Evolutionary conservation across 2,888 invertebrate genomes (phyloP).

Genomic region (Brachynemurus nebulosus): DNA sequence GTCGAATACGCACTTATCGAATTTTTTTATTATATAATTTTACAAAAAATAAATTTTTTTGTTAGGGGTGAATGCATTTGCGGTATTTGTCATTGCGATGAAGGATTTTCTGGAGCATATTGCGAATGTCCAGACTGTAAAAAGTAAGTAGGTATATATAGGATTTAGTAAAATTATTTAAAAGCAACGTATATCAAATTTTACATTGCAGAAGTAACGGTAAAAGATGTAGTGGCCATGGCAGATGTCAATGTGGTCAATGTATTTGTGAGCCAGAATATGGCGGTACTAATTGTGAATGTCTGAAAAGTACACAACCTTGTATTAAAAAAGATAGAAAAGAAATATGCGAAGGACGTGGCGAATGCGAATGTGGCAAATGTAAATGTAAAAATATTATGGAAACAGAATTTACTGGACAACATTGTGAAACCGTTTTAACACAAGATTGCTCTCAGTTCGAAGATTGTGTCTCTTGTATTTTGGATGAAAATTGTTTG

Average conservation of each 20-base stretch:
- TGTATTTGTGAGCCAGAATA: constrained; percentile 52
- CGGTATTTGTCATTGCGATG: constrained; percentile 56
- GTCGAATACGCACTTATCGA: not conserved
- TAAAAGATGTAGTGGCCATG: constrained; percentile 44
- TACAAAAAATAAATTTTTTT: constrained; percentile 7
- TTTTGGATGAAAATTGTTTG: not conserved
- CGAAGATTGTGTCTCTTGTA: constrained; percentile 1
- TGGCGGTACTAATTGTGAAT: constrained; percentile 44
- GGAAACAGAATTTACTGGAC: not conserved
- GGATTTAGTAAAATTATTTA: constrained; percentile 3
- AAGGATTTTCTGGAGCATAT: constrained; percentile 40
- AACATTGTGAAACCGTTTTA: not conserved
- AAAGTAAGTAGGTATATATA: constrained; percentile 26
- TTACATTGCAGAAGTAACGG: constrained; percentile 23
- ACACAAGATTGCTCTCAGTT: not conserved
- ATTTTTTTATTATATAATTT: not conserved
- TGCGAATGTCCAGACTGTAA: constrained; percentile 49
- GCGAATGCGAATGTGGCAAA: constrained; percentile 60
- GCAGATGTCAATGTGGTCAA: constrained; percentile 59
- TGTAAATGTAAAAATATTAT: not conserved
- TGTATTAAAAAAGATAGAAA: constrained; percentile 39
- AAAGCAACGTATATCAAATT: constrained; percentile 2
- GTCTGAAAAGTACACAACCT: constrained; percentile 33
- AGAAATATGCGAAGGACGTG: constrained; percentile 54
- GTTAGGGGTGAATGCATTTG: constrained; percentile 62